Percentiles rank a stretch among this genome's conserved stretches.
Conservation (phyloP, 2,113 vertebrate genomes). For the Sceloporus tristichus region DNA sequence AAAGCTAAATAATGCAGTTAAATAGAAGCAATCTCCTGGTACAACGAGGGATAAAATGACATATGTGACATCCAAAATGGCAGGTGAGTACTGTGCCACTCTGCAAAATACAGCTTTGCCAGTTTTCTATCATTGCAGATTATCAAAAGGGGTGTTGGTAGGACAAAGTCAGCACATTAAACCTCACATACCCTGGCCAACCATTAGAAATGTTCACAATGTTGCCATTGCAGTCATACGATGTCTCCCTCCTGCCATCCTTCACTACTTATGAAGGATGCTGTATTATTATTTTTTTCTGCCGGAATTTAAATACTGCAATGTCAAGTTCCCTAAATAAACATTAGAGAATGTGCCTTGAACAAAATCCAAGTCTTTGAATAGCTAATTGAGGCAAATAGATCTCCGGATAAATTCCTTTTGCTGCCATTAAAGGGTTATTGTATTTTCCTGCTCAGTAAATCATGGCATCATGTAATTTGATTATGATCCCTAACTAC, state of each 20-base stretch:
- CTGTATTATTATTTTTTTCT: slow-evolving; percentile 7
- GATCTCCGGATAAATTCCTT: slow-evolving; percentile 27
- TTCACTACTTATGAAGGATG: slow-evolving; percentile 14
- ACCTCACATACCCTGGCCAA: too few relatives aligned
- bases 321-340: slow-evolving; percentile 33
- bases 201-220: too few relatives aligned
- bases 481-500: slow-evolving; percentile 37
- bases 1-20: too few relatives aligned
- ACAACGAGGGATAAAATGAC: too few relatives aligned
- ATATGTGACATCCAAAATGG: too few relatives aligned
- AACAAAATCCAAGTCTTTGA: slow-evolving; percentile 40
- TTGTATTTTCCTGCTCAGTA: slow-evolving; percentile 45
- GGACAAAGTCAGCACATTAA: too few relatives aligned
- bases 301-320: background rate
- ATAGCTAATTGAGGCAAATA: slow-evolving; percentile 16
- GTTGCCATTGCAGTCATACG: too few relatives aligned
- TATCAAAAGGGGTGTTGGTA: too few relatives aligned
- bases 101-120: too few relatives aligned
- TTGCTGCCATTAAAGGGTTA: background rate
- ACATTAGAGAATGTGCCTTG: slow-evolving; percentile 21
- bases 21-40: too few relatives aligned
- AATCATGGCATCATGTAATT: slow-evolving; percentile 39
- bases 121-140: too few relatives aligned
- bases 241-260: background rate
- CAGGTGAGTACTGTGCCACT: too few relatives aligned